A percentile compares a stretch with the other conserved stretches of the same genome.
Conservation (phyloP, 2,797 vertebrate species). For the Micromesistius poutassou region DNA sequence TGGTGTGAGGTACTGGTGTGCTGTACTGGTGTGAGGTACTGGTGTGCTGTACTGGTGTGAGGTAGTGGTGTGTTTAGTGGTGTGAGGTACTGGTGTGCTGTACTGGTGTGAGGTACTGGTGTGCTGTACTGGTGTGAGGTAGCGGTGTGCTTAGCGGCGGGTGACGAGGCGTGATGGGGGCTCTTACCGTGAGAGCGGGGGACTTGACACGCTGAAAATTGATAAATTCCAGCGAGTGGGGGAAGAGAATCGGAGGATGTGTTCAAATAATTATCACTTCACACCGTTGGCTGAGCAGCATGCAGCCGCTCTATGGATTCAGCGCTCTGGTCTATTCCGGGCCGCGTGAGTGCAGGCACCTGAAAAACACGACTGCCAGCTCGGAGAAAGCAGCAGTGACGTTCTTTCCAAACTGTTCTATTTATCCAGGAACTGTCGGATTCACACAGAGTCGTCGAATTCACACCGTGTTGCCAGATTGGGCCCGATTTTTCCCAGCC, state of each 20-base stretch:
- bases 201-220: constrained; percentile 22
- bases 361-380: background rate
- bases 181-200: background rate
- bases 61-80: too few relatives aligned
- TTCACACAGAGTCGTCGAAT: background rate
- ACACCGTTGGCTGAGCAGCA: constrained; percentile 20
- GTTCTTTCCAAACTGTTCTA: background rate
- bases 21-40: too few relatives aligned
- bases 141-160: constrained; percentile 24
- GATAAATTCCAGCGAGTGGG: constrained; percentile 23
- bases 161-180: background rate
- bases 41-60: too few relatives aligned
- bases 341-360: background rate
- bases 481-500: too few relatives aligned
- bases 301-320: background rate
- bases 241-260: constrained; percentile 14
- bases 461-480: background rate
- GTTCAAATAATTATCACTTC: constrained; percentile 20
- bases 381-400: background rate
- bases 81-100: too few relatives aligned
- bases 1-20: constrained; percentile 43
- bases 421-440: background rate
- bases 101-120: too few relatives aligned
- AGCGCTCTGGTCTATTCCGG: background rate
- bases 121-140: too few relatives aligned